Conservation (phyloP, 1,140 invertebrate genomes). For the Tetragnatha versicolor region DNA sequence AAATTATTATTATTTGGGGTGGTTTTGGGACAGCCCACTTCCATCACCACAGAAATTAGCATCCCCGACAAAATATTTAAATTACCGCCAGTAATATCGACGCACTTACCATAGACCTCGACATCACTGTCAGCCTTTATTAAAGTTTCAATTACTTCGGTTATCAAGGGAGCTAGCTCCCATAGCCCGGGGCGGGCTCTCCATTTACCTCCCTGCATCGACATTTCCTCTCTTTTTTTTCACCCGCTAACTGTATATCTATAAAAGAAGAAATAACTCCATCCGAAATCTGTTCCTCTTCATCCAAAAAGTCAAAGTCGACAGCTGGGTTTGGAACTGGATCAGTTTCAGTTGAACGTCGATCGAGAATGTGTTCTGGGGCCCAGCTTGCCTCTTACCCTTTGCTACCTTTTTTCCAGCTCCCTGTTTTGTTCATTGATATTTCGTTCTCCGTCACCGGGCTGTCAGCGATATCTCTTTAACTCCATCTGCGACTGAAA, state of each 20-base stretch:
- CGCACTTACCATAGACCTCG: too few species aligned
- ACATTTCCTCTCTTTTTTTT: conserved; percentile 12
- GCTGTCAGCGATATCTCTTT: conserved; percentile 40
- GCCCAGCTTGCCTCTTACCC: conserved; percentile 33
- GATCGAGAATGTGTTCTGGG: conserved; percentile 21
- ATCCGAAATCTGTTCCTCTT: conserved; percentile 32
- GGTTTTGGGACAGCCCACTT: too few species aligned
- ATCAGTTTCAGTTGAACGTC: conserved; percentile 32
- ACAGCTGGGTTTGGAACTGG: conserved; percentile 36
- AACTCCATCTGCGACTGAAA: conserved; percentile 34
- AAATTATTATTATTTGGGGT: too few species aligned
- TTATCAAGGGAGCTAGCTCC: too few species aligned
- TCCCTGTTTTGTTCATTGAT: conserved; percentile 34
- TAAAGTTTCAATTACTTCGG: too few species aligned
- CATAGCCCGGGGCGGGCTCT: too few species aligned
- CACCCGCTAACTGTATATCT: conserved; percentile 10
- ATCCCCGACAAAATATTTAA: too few species aligned
- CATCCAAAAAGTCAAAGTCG: conserved; percentile 45
- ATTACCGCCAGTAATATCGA: too few species aligned
- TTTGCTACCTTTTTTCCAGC: conserved; percentile 26
- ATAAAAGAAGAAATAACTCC: conserved; percentile 27
- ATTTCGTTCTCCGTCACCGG: conserved; percentile 11
- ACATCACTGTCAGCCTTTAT: too few species aligned
- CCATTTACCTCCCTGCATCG: too few species aligned
- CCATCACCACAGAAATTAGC: too few species aligned